These are phyloP conservation scores for Cinara cedri DNA, from an alignment of 2,888 invertebrate genomes.

Conservation along the genomic window DNA sequence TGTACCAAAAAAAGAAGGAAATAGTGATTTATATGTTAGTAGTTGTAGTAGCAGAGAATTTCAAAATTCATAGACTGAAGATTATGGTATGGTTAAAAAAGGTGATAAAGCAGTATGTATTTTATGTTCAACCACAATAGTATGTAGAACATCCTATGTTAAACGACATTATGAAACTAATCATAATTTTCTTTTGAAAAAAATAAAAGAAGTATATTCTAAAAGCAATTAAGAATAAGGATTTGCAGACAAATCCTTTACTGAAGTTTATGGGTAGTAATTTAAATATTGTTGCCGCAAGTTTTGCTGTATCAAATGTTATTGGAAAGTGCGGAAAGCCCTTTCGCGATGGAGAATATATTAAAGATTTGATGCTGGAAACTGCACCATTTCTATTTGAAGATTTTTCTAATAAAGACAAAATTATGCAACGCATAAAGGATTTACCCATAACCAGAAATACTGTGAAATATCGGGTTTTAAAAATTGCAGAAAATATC, in stretches of 20 bases:
- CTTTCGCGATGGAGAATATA: slow-evolving; percentile 2
- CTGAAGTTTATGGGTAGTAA: neutral
- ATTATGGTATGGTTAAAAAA: slow-evolving; percentile 12
- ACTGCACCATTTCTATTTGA: neutral
- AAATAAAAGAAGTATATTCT: slow-evolving; percentile 4
- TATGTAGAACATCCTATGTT: slow-evolving; percentile 13
- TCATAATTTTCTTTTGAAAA: neutral
- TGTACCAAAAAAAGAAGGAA: too few relatives aligned
- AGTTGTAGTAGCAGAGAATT: too few relatives aligned
- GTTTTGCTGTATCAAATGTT: slow-evolving; percentile 13
- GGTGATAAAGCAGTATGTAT: slow-evolving; percentile 13
- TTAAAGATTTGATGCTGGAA: too few relatives aligned
- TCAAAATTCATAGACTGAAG: slow-evolving; percentile 14
- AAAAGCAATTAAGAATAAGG: slow-evolving; percentile 6
- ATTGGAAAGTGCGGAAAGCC: neutral
- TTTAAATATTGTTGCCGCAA: slow-evolving; percentile 15
- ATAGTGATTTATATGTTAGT: too few relatives aligned
- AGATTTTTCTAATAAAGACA: neutral
- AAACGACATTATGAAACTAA: slow-evolving; percentile 31
- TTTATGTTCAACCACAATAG: slow-evolving; percentile 18
- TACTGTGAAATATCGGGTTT: slow-evolving; percentile 12
- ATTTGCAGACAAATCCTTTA: slow-evolving; percentile 12
- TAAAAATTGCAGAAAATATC: too few relatives aligned
- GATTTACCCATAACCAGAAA: slow-evolving; percentile 18
- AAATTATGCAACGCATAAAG: neutral